Conservation (phyloP, 2,797 vertebrate species). For the Spheniscus humboldti region DNA sequence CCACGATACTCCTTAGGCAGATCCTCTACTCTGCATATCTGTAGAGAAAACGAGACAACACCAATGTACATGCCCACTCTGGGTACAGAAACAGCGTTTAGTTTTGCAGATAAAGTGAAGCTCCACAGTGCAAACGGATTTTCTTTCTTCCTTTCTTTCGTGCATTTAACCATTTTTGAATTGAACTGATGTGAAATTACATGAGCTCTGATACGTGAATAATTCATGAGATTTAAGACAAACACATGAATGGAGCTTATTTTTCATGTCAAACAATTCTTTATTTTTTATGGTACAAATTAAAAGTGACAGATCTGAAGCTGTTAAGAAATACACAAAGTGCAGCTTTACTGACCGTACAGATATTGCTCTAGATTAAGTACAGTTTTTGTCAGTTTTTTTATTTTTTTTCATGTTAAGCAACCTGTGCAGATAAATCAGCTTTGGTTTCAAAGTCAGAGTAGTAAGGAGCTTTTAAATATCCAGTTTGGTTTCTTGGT, state of each 20-base stretch:
- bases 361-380: conserved; percentile 99
- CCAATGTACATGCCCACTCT: neutral
- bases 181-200: conserved; percentile 44
- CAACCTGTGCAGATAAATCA: conserved; percentile 94
- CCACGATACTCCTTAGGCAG: neutral
- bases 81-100: neutral
- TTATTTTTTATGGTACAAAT: conserved; percentile 99
- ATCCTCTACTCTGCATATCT: neutral
- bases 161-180: conserved; percentile 39
- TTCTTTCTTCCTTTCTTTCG: neutral
- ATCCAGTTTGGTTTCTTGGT: conserved; percentile 85
- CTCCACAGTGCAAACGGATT: neutral
- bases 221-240: conserved; percentile 66
- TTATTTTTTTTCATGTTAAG: conserved; percentile 79
- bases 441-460: conserved; percentile 98
- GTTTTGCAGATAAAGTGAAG: neutral
- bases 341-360: conserved; percentile 98
- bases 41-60: conserved; percentile 19
- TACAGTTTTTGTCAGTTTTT: conserved; percentile 83
- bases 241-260: conserved; percentile 59
- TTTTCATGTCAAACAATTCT: conserved; percentile 97
- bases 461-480: conserved; percentile 82
- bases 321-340: conserved; percentile 99
- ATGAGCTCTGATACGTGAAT: conserved; percentile 45
- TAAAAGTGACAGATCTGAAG: conserved; percentile 98